Conservation (phyloP, 2,797 vertebrate genomes). For the Aeoliscus strigatus region DNA sequence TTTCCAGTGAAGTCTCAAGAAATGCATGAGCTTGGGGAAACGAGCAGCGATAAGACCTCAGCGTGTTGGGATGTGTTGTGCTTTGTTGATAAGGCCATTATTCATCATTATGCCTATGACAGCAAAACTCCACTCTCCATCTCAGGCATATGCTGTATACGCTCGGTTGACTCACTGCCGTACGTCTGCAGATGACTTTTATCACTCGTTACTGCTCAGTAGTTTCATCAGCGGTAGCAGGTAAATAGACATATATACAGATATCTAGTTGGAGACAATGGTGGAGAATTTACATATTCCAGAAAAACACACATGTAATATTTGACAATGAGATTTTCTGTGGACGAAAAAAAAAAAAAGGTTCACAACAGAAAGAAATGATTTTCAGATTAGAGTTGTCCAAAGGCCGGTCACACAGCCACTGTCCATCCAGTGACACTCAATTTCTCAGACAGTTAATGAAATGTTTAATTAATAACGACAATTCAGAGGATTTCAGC, state of each 20-base stretch:
- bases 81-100: constrained; percentile 65
- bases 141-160: constrained; percentile 38
- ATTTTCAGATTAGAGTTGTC: no score
- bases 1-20: constrained; percentile 44
- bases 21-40: constrained; percentile 52
- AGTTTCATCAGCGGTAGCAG: constrained; percentile 38
- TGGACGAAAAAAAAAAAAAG: no score
- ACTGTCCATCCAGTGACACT: no score
- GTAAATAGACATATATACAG: no score
- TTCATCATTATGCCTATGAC: constrained; percentile 57
- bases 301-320: no score
- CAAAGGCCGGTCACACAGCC: no score
- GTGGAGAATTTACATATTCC: constrained; percentile 28
- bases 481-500: no score
- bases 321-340: no score
- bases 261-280: no score
- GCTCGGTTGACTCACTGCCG: constrained; percentile 28
- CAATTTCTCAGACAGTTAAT: no score
- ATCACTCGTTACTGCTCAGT: constrained; percentile 41
- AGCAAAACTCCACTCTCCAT: constrained; percentile 52
- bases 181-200: constrained; percentile 30
- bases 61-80: constrained; percentile 56
- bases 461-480: no score
- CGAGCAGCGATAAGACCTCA: constrained; percentile 59
- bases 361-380: no score